A percentile compares a stretch with the other conserved stretches of the same genome.
phyloP scores from a whole-genome alignment of 2,888 invertebrate genomes.

The Eupeodes luniger region DNA sequence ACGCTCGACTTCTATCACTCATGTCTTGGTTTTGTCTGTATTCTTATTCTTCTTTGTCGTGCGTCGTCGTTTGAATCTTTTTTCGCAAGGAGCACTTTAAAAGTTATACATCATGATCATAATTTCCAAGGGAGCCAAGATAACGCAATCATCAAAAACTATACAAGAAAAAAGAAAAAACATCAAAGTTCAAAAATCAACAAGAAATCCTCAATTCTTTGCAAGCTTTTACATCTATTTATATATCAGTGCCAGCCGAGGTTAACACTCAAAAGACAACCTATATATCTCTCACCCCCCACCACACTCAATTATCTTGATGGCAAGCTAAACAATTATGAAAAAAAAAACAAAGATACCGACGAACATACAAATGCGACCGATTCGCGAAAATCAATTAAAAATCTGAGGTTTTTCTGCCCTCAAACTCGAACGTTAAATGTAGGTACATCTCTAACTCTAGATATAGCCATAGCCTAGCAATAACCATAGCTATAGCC shows the following conservation, averaged over 20 bases:
- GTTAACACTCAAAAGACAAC: background rate
- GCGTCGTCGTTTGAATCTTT: constrained; percentile 2
- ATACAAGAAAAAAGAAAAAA: constrained; percentile 2
- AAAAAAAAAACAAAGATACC: constrained; percentile 16
- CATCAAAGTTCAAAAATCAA: constrained; percentile 45
- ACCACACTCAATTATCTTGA: background rate
- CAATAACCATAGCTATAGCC: background rate
- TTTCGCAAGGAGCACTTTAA: constrained; percentile 42
- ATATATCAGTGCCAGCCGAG: constrained; percentile 11
- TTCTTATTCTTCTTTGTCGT: background rate
- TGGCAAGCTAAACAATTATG: background rate
- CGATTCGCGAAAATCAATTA: constrained; percentile 72
- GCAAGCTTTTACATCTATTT: constrained; percentile 49
- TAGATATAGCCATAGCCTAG: background rate
- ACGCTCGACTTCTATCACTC: constrained; percentile 69
- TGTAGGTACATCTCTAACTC: background rate
- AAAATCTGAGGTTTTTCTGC: constrained; percentile 57
- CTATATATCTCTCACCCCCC: background rate
- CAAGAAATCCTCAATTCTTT: constrained; percentile 56
- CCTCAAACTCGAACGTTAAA: background rate
- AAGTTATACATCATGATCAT: constrained; percentile 49
- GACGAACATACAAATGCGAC: constrained; percentile 50
- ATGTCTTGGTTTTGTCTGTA: constrained; percentile 38
- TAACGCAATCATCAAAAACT: constrained; percentile 8
- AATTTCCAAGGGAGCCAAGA: constrained; percentile 8